phyloP scores from a whole-genome alignment of 1,140 invertebrate species.

The Scaptodrosophila lebanonensis region DNA sequence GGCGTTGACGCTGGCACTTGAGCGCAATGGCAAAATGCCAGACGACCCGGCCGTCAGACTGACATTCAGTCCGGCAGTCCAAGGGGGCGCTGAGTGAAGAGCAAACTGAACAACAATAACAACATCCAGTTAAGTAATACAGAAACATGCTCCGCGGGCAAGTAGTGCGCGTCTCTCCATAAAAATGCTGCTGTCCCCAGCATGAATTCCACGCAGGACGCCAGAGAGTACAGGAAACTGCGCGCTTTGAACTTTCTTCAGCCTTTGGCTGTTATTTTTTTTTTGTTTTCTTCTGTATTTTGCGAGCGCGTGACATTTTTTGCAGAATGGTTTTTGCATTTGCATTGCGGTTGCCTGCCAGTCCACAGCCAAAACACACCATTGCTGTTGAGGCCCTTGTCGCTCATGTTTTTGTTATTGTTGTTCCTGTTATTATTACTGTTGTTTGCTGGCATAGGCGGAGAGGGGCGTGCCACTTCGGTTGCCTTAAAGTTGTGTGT shows the following conservation, averaged over 20 bases:
- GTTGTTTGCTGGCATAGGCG: neutral
- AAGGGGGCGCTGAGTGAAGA: no score
- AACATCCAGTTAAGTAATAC: no score
- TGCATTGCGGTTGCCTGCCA: constrained; percentile 53
- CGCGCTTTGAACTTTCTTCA: constrained; percentile 50
- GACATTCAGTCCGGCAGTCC: no score
- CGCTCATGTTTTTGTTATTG: no score
- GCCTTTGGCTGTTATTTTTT: constrained; percentile 28
- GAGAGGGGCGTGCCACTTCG: constrained; percentile 38
- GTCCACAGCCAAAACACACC: constrained; percentile 10
- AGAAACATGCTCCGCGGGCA: constrained; percentile 13
- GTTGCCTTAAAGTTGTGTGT: constrained; percentile 54
- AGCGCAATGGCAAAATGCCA: no score
- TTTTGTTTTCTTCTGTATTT: constrained; percentile 2
- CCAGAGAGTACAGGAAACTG: constrained; percentile 29
- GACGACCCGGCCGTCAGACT: no score
- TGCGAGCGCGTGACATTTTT: constrained; percentile 49
- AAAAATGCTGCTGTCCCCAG: constrained; percentile 34
- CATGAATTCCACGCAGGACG: constrained; percentile 11
- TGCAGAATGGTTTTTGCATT: constrained; percentile 58
- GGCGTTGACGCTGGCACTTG: no score
- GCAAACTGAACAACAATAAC: no score
- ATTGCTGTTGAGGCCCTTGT: no score
- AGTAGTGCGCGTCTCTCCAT: constrained; percentile 28
- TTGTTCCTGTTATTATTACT: no score